These are phyloP conservation scores for Temnothorax longispinosus DNA, from an alignment of 1,140 invertebrate genomes.

Conservation along the genomic window DNA sequence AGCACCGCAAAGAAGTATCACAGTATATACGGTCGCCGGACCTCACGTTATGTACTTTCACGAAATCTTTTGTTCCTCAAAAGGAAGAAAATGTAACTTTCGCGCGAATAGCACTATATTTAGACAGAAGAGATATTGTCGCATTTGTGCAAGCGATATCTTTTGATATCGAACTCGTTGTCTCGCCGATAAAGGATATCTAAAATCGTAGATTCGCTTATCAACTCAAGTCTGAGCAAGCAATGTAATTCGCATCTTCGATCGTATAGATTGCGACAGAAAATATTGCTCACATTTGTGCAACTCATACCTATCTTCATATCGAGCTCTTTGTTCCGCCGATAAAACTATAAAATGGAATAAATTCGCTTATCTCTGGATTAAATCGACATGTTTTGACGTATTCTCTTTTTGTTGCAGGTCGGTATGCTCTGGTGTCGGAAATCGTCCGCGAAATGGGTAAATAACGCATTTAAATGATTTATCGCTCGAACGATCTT, in stretches of 20 bases:
- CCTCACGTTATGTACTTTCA: not conserved
- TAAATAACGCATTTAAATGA: slow-evolving; percentile 12
- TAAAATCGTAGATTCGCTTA: slow-evolving; percentile 16
- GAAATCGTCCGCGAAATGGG: not conserved
- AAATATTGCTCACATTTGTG: not conserved
- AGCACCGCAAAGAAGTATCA: not conserved
- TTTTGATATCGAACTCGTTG: not conserved
- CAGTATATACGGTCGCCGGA: not conserved
- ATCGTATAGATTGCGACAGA: not conserved
- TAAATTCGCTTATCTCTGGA: slow-evolving; percentile 4
- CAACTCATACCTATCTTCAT: slow-evolving; percentile 2
- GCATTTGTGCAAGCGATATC: slow-evolving; percentile 4
- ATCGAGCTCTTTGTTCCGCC: not conserved
- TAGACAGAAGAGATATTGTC: not conserved
- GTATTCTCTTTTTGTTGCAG: slow-evolving; percentile 30
- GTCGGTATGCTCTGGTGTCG: slow-evolving; percentile 28
- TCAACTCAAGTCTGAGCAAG: not conserved
- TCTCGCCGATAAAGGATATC: not conserved
- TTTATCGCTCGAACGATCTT: not conserved
- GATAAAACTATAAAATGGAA: slow-evolving; percentile 1
- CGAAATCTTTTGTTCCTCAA: slow-evolving; percentile 5
- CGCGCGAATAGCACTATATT: not conserved
- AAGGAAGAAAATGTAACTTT: slow-evolving; percentile 6
- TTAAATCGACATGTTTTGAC: slow-evolving; percentile 15
- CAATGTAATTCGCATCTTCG: not conserved